Percentiles rank a stretch among this genome's conserved stretches.
These are phyloP conservation scores for Noctilio leporinus DNA, from an alignment of 2,113 vertebrate genomes.

Conservation along the genomic window DNA sequence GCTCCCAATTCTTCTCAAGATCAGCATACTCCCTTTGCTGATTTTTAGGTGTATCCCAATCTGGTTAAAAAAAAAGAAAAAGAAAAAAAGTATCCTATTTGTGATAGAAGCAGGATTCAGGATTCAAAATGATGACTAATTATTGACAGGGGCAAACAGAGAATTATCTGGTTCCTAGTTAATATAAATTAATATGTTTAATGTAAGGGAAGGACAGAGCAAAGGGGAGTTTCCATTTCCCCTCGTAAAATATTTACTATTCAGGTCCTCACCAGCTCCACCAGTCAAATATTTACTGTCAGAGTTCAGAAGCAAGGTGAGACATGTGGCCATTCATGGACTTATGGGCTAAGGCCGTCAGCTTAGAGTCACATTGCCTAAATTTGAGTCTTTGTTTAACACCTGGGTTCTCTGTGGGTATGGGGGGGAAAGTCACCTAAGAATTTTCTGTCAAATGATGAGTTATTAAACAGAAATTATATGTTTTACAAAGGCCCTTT, in stretches of 20 bases:
- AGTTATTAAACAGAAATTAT: not conserved
- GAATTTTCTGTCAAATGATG: not conserved
- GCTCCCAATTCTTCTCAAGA: not conserved
- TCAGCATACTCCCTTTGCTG: not conserved
- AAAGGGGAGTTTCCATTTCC: conserved; percentile 25
- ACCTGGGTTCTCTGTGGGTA: not conserved
- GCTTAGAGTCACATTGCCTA: not conserved
- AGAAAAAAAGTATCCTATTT: not conserved
- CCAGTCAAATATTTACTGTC: conserved; percentile 60
- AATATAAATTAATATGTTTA: conserved; percentile 48
- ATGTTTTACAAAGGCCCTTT: not conserved
- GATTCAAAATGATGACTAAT: conserved; percentile 27
- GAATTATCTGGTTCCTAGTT: conserved; percentile 3
- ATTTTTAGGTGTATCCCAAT: not conserved
- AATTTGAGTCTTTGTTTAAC: not conserved
- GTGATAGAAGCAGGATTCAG: conserved; percentile 15
- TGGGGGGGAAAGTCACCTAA: not conserved
- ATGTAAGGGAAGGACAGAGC: conserved; percentile 32
- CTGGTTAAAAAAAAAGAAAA: not conserved
- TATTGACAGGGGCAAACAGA: conserved; percentile 37
- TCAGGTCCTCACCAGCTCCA: not conserved
- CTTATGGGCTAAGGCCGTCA: not conserved
- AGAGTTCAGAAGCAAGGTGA: conserved; percentile 12
- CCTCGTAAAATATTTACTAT: conserved; percentile 57
- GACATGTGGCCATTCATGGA: not conserved